phyloP scores from a whole-genome alignment of 2,888 invertebrate genomes.

The Teleogryllus oceanicus region DNA sequence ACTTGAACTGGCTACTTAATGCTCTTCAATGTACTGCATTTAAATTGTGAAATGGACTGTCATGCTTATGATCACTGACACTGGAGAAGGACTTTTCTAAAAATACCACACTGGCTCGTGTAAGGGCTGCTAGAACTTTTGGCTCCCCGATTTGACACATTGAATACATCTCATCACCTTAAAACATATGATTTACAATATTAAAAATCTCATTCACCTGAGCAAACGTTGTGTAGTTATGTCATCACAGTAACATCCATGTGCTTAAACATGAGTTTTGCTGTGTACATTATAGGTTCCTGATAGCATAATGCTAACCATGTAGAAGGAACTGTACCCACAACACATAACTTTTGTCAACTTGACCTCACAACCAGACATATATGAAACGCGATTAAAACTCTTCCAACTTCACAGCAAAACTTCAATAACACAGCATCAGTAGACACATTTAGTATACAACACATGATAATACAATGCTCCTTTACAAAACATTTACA shows the following conservation, averaged over 20 bases:
- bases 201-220: conserved; percentile 18
- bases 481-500: neutral
- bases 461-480: neutral
- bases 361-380: neutral
- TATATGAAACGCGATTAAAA: neutral
- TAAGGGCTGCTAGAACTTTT: neutral
- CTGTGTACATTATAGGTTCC: neutral
- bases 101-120: neutral
- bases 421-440: neutral
- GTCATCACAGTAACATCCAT: neutral
- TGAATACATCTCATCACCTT: neutral
- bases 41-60: conserved; percentile 18
- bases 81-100: conserved; percentile 9
- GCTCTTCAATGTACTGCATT: conserved; percentile 18
- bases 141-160: neutral
- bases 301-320: neutral
- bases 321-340: neutral
- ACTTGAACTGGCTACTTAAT: neutral
- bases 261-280: neutral
- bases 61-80: neutral
- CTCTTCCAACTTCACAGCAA: neutral
- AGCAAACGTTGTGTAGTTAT: neutral
- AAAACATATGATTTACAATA: neutral
- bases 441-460: neutral
- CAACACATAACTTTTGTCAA: neutral